Base-by-base conservation (phyloP, 92 coral and sea anemone genomes). In the Pocillopora grandis region DNA sequence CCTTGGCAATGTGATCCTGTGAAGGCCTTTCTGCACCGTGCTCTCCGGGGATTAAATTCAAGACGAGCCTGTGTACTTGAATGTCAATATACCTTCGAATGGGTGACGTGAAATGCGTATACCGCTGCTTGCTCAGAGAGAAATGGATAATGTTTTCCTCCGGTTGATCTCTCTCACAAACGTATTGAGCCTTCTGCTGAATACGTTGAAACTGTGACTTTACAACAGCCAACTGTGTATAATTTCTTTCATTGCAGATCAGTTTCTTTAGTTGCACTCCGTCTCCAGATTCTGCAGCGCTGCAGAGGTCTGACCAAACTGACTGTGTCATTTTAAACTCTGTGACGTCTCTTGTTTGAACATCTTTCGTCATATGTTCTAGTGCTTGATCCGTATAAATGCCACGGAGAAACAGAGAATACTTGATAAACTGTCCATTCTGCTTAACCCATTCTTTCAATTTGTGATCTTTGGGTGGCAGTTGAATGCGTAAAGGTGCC, bases 71-170 rank as follows among this genome's bases (percentile, higher is more conserved):
- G 70, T 95, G 98, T 15, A 93, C 97, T 11, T 87, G 88, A 17
- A 95, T 84, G 79, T 95, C 98, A 4, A 95, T 82, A 83, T 93
- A 95, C 14, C 98, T 98, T 55, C 98, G 92, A 62, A 93, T 95
- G 16, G 98, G 98, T 70, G 98, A 95, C 15, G 98, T 95, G 36
- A 95, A 95, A 52, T 85, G 84, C 19, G 88, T 85, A 62, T 85
- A 85, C 11, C 19, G 12, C 9, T 15, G 55, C 83, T 36, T 76
- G 61, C 80, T 23, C 61, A 77, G 12, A 5, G 88, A 85, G 71
- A 78, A 85, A 77, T 85, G 88, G 14, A 1, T 2, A 27, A 20
- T 14, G 33, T 36, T 36, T 62, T 81, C 23, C 0, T 7, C 68
- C 56, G 49, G 18, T 27, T 82, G 58, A 23, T 82, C 84, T 23